Evolutionary conservation across 2,113 vertebrate species (phyloP), one percentile per base, ranked within the genome.

Genomic region (Psittacara wagleri): DNA sequence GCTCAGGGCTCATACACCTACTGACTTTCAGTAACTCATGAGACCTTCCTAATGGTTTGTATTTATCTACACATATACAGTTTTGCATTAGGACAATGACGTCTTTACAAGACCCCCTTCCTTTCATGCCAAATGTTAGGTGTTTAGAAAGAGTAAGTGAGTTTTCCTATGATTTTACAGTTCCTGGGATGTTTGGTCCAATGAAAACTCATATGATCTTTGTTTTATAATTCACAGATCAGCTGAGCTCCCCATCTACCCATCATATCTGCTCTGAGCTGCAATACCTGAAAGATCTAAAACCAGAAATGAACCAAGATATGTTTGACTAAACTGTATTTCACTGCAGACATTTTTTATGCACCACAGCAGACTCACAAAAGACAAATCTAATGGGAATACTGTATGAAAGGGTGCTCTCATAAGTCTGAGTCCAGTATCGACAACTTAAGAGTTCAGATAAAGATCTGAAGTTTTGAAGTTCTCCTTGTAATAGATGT

Each of bases 311-410:
- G 2, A 92, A 73, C 29, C 24, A 62, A 75, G 55, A 54, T 54
- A 49, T 37, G 1, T 66, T 41, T 90, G 69, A 28, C 59, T 82
- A 74, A 59, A 77, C 28, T 94, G 49, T 12, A 69, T 79, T 96
- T 81, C 72, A 24, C 74, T 63, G 73, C 37, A 91, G 74, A 82
- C 8, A 22, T 89, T 84, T 84, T 39, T 66, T 69, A 14, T 59
- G 68, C 83, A 76, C 44, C 67, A 54, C 37, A 83, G 49, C n/a
- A 66, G 0, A 0, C 28, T 79, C 77, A 78, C 41, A 55, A 66
- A 88, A 89, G 25, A 41, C 15, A 92, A 85, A 62, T 67, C 83
- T 79, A 39, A 27, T 39, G 74, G 69, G 66, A 95, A 75, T 52
- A 41, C 44, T 28, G 6, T 57, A 41, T 62, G 35, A 87, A 92